Evolutionary conservation across 2,113 vertebrate species (phyloP).

Genomic region (Aspiorhynchus laticeps): DNA sequence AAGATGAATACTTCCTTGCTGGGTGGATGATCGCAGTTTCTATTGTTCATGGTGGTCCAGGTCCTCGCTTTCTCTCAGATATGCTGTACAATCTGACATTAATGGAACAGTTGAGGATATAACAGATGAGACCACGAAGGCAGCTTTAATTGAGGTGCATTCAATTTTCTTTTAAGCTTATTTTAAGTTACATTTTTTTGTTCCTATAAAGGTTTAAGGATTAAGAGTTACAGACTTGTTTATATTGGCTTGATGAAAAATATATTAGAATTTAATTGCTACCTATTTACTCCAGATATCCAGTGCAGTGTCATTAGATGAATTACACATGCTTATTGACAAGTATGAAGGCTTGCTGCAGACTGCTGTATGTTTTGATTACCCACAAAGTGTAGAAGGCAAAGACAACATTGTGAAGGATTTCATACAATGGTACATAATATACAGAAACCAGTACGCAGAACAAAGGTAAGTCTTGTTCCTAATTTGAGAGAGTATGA

Average conservation of each 20-base stretch:
- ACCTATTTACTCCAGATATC: background rate
- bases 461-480: background rate
- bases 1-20: no score
- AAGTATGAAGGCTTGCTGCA: background rate
- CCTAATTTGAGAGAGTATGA: background rate
- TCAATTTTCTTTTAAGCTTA: background rate
- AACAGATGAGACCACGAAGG: constrained; percentile 5
- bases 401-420: no score
- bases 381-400: no score
- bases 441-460: background rate
- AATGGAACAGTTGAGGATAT: constrained; percentile 4
- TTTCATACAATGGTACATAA: no score
- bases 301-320: background rate
- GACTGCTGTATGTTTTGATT: background rate
- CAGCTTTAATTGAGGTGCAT: background rate
- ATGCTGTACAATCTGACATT: background rate
- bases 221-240: no score
- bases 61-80: background rate
- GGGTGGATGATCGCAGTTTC: no score
- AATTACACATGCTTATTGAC: background rate
- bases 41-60: background rate
- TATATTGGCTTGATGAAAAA: no score
- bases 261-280: no score
- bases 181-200: no score
- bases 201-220: no score